Percentiles rank a stretch among this genome's conserved stretches.
Evolutionary conservation across 2,113 vertebrate genomes (phyloP).

Genomic region (Ramphastos sulfuratus): DNA sequence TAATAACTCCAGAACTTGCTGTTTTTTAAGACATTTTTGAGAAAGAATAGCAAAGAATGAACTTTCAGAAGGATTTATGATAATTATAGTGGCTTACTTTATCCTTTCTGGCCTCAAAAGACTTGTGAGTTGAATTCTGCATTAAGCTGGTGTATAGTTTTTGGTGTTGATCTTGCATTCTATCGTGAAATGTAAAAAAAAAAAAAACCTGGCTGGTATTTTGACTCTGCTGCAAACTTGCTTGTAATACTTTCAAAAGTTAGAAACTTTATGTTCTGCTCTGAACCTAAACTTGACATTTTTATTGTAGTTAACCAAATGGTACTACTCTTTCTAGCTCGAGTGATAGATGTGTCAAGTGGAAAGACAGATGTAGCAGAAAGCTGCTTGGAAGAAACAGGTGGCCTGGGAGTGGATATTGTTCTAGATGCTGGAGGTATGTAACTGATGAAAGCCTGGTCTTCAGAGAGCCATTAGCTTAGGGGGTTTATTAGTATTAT

Average conservation of each 20-base stretch:
- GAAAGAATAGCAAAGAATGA: background rate
- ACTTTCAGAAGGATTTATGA: background rate
- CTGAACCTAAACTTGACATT: background rate
- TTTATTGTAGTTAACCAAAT: background rate
- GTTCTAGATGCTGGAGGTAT: conserved; percentile 91
- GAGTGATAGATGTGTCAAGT: conserved; percentile 84
- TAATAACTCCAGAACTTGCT: background rate
- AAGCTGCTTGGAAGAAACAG: conserved; percentile 92
- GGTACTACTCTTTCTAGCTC: conserved; percentile 73
- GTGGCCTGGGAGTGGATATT: conserved; percentile 92
- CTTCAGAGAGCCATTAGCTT: background rate
- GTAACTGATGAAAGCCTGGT: background rate
- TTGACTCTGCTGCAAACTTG: background rate
- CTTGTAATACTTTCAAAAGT: background rate
- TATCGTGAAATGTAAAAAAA: background rate
- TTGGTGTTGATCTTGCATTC: background rate
- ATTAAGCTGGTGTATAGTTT: background rate
- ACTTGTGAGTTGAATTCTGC: background rate
- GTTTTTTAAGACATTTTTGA: background rate
- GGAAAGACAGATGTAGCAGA: conserved; percentile 82
- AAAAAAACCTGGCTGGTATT: background rate
- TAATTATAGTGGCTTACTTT: background rate
- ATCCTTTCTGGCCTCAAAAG: background rate
- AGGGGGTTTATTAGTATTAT: background rate
- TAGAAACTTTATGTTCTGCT: background rate